Conservation (phyloP, 2,113 vertebrate species). For the Chelonoidis abingdonii region DNA sequence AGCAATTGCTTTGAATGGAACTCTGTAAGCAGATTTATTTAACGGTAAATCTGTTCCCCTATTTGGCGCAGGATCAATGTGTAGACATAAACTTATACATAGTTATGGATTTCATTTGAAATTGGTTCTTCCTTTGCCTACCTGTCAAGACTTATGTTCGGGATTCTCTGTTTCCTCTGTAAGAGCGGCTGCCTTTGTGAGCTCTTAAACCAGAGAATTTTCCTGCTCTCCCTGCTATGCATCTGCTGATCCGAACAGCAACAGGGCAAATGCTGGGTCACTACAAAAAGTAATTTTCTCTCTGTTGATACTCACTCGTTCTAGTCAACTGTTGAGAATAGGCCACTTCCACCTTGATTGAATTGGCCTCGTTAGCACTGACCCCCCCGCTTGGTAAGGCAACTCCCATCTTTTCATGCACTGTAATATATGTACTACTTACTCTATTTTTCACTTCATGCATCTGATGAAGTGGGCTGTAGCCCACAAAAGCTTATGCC, state of each 20-base stretch:
- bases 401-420: no score
- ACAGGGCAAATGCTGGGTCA: background rate
- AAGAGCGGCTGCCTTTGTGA: background rate
- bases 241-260: background rate
- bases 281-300: no score
- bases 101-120: background rate
- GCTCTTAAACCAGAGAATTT: background rate
- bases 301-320: no score
- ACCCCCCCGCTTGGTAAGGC: no score
- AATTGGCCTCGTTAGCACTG: no score
- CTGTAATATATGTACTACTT: no score
- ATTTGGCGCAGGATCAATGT: background rate
- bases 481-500: no score
- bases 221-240: background rate
- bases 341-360: no score
- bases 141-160: background rate
- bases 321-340: no score
- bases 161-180: background rate
- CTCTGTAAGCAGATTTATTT: background rate
- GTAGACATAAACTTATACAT: background rate
- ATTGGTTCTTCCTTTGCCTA: background rate
- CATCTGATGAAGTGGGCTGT: no score
- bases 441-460: no score
- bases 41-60: conserved; percentile 18
- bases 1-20: background rate